A percentile compares a stretch with the other conserved stretches of the same genome.
These are phyloP conservation scores for Catamblyrhynchus diadema DNA, from an alignment of 2,797 vertebrate genomes.

Conservation along the genomic window DNA sequence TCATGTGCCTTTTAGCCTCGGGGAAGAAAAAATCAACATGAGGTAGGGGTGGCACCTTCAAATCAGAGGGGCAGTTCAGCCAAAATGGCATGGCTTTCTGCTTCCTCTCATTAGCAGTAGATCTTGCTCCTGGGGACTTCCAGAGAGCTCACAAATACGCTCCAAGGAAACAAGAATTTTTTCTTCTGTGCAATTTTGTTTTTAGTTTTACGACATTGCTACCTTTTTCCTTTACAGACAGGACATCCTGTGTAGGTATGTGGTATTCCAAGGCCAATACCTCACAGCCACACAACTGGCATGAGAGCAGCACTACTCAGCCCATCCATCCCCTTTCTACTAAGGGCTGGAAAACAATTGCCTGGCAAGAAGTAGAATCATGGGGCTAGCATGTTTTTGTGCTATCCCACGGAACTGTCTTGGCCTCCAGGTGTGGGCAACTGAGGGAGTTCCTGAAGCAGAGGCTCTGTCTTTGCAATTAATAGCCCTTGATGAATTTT, in stretches of 20 bases:
- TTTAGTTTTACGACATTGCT: neutral
- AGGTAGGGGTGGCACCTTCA: neutral
- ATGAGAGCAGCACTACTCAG: neutral
- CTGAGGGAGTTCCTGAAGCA: neutral
- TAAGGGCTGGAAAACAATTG: neutral
- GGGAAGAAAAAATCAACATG: slow-evolving; percentile 10
- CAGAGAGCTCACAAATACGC: neutral
- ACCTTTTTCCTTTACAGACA: neutral
- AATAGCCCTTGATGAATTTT: neutral
- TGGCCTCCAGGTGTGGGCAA: neutral
- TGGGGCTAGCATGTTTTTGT: neutral
- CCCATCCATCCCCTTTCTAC: neutral
- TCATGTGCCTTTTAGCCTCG: slow-evolving; percentile 21
- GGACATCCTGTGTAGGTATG: neutral
- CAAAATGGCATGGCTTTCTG: neutral
- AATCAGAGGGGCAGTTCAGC: neutral
- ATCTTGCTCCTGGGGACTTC: neutral
- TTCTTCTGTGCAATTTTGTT: neutral
- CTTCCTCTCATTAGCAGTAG: neutral
- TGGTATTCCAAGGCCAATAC: neutral
- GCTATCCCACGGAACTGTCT: neutral
- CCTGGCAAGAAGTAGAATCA: neutral
- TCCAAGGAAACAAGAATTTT: neutral
- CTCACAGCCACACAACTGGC: accelerated
- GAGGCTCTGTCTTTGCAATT: neutral